A percentile compares a stretch with the other conserved stretches of the same genome.
Evolutionary conservation across 2,113 vertebrate genomes (phyloP).

Genomic region (Daphoenositta chrysoptera): DNA sequence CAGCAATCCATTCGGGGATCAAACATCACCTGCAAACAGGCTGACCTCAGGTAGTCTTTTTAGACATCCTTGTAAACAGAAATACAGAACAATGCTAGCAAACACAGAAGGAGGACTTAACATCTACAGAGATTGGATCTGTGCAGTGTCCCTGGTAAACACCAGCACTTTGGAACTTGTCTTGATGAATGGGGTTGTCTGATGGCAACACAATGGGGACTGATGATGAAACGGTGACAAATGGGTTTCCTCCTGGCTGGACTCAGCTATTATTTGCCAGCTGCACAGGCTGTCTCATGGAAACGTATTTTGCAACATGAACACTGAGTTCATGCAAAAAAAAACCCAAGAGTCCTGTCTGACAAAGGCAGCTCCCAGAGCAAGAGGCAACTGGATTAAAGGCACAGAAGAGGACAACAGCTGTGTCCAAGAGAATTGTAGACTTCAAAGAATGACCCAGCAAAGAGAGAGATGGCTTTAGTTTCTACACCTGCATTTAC

Average conservation of each 20-base stretch:
- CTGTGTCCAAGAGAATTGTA: not conserved
- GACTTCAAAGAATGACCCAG: not conserved
- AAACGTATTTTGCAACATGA: not conserved
- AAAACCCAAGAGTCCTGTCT: not conserved
- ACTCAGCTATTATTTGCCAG: slow-evolving; percentile 36
- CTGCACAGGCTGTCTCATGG: not conserved
- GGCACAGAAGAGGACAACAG: not conserved
- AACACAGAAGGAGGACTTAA: not conserved
- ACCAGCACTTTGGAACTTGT: not conserved
- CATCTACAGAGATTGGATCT: not conserved
- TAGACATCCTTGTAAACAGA: not conserved
- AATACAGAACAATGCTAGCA: not conserved
- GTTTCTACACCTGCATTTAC: not conserved
- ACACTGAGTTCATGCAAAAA: not conserved
- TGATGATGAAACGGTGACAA: slow-evolving; percentile 36
- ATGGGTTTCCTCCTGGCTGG: slow-evolving; percentile 23
- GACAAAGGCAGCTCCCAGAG: not conserved
- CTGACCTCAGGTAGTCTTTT: not conserved
- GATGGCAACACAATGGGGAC: slow-evolving; percentile 17
- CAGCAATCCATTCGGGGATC: not conserved
- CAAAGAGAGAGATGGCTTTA: not conserved
- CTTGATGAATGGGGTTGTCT: slow-evolving; percentile 10
- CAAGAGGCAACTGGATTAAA: not conserved
- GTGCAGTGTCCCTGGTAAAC: not conserved
- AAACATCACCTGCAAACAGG: not conserved